Evolutionary conservation across 2,113 vertebrate species (phyloP).

Genomic region (Gnathonemus longibarbis): DNA sequence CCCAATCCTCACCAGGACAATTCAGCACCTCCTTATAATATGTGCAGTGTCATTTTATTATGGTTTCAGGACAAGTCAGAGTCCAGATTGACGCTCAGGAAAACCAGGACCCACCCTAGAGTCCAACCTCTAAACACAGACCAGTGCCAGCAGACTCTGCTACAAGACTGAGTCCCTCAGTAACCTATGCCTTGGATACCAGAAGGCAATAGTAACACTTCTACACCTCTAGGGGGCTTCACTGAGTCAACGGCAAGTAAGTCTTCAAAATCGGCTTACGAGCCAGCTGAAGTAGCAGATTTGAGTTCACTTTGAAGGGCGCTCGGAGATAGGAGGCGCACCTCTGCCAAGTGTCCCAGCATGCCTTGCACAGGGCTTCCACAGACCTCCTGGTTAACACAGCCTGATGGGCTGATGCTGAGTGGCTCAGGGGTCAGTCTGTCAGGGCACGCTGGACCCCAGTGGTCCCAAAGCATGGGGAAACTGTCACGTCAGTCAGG

Average conservation of each 20-base stretch:
- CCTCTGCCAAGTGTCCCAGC: not conserved
- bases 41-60: not conserved
- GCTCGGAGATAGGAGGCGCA: not conserved
- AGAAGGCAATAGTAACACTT: not conserved
- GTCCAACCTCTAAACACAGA: not conserved
- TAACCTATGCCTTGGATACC: not conserved
- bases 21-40: not conserved
- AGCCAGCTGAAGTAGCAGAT: not conserved
- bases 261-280: not conserved
- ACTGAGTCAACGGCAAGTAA: not conserved
- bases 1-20: not conserved
- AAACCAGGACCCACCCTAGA: not conserved
- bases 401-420: not conserved
- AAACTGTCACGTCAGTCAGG: not conserved
- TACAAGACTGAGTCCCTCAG: not conserved
- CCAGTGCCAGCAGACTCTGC: not conserved
- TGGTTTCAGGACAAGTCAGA: not conserved
- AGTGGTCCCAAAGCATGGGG: not conserved
- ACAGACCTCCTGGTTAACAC: not conserved
- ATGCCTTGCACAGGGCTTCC: not conserved
- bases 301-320: not conserved
- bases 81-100: not conserved
- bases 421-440: not conserved
- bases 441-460: not conserved
- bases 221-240: not conserved